Evolutionary conservation across 2,888 invertebrate genomes (phyloP).

Genomic region (Sinopyrophorus schimmeli): DNA sequence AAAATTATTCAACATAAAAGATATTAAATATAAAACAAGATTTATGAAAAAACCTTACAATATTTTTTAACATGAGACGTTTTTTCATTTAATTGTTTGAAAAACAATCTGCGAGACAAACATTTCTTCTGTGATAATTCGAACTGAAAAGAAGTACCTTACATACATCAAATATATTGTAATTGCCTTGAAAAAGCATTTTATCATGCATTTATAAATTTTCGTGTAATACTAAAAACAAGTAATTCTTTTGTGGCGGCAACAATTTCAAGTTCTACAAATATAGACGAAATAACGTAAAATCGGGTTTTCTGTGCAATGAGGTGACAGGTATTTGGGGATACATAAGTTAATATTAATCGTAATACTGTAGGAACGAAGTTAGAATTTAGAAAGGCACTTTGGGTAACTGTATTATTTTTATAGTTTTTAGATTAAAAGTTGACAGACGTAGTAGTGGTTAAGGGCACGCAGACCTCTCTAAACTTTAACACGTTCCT

Average conservation of each 20-base stretch:
- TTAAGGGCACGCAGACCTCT: slow-evolving; percentile 35
- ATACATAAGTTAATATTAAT: slow-evolving; percentile 36
- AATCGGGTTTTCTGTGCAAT: slow-evolving; percentile 87
- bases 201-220: slow-evolving; percentile 19
- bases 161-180: slow-evolving; percentile 28
- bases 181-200: slow-evolving; percentile 16
- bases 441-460: slow-evolving; percentile 17
- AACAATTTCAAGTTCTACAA: slow-evolving; percentile 12
- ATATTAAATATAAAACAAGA: neutral
- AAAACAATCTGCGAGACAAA: too few relatives aligned
- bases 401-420: slow-evolving; percentile 23
- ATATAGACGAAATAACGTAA: slow-evolving; percentile 43
- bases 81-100: neutral
- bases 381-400: slow-evolving; percentile 49
- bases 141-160: slow-evolving; percentile 36
- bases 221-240: slow-evolving; percentile 2
- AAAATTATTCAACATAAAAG: neutral
- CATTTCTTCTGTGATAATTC: slow-evolving; percentile 38
- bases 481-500: slow-evolving; percentile 53
- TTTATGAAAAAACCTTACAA: neutral
- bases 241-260: slow-evolving; percentile 8
- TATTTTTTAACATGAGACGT: neutral
- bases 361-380: slow-evolving; percentile 44
- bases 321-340: slow-evolving; percentile 70
- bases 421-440: slow-evolving; percentile 14